Conservation (phyloP, 2,888 invertebrate species). For the Psylliodes chrysocephalus region DNA sequence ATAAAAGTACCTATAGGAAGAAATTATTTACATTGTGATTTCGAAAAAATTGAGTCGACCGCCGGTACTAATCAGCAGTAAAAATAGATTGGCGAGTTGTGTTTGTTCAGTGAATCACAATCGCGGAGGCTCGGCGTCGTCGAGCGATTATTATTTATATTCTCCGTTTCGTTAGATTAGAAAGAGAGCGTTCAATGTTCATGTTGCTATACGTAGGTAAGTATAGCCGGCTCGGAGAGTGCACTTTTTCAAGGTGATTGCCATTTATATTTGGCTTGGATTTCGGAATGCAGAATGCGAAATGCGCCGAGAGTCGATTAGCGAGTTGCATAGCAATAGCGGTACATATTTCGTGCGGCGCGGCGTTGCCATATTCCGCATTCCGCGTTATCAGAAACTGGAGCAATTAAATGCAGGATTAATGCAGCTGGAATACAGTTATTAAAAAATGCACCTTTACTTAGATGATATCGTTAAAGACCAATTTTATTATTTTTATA, state of each 20-base stretch:
- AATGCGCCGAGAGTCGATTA: slow-evolving; percentile 19
- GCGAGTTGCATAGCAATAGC: slow-evolving; percentile 25
- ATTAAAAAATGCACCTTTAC: no score
- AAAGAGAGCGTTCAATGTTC: background rate
- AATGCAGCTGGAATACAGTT: background rate
- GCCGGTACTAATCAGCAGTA: background rate
- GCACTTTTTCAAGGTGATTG: slow-evolving; percentile 46
- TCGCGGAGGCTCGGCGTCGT: slow-evolving; percentile 20
- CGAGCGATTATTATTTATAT: slow-evolving; percentile 13
- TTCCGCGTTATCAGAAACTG: background rate
- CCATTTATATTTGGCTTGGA: slow-evolving; percentile 43
- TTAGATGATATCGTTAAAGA: no score
- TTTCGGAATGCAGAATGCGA: slow-evolving; percentile 17
- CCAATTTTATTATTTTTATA: no score
- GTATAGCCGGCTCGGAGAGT: slow-evolving; percentile 34
- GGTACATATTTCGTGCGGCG: slow-evolving; percentile 12
- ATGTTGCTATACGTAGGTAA: slow-evolving; percentile 25
- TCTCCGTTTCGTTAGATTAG: slow-evolving; percentile 4
- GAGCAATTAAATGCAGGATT: background rate
- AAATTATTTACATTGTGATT: no score
- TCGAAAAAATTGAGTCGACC: no score
- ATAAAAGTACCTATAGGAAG: no score
- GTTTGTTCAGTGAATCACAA: slow-evolving; percentile 11
- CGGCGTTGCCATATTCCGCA: slow-evolving; percentile 13
- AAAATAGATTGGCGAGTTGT: background rate